Evolutionary conservation across 2,113 vertebrate species (phyloP).

Genomic region (Melierax canorus): DNA sequence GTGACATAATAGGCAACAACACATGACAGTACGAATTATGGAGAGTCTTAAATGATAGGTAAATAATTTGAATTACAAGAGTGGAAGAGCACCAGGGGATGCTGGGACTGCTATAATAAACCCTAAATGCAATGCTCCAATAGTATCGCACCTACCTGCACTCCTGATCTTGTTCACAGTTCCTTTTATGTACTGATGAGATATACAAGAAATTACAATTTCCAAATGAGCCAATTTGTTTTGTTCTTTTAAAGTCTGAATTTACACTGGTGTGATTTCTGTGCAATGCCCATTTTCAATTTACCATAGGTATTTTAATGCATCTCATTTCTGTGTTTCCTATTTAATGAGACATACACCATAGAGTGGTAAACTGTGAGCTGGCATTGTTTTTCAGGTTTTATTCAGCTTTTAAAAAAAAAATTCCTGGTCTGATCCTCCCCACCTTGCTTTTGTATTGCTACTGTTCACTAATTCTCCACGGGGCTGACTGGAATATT

Average conservation of each 20-base stretch:
- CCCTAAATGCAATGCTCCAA: not conserved
- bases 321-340: not conserved
- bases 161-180: not conserved
- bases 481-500: not conserved
- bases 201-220: not conserved
- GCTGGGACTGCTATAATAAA: conserved; percentile 5
- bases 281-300: not conserved
- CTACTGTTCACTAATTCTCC: not conserved
- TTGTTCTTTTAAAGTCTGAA: not conserved
- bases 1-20: conserved; percentile 33
- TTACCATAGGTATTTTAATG: not conserved
- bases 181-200: not conserved
- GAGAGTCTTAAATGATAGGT: not conserved
- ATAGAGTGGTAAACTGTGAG: not conserved
- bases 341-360: not conserved
- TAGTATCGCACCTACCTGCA: not conserved
- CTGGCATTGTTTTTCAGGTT: not conserved
- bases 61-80: conserved; percentile 32
- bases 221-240: not conserved
- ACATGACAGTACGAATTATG: conserved; percentile 1
- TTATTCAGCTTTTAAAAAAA: not conserved
- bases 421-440: not conserved
- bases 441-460: not conserved
- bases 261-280: not conserved
- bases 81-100: conserved; percentile 2